A percentile compares a stretch with the other conserved stretches of the same genome.
These are phyloP conservation scores for Microtus oregoni DNA, from an alignment of 2,113 vertebrate genomes.

Conservation along the genomic window DNA sequence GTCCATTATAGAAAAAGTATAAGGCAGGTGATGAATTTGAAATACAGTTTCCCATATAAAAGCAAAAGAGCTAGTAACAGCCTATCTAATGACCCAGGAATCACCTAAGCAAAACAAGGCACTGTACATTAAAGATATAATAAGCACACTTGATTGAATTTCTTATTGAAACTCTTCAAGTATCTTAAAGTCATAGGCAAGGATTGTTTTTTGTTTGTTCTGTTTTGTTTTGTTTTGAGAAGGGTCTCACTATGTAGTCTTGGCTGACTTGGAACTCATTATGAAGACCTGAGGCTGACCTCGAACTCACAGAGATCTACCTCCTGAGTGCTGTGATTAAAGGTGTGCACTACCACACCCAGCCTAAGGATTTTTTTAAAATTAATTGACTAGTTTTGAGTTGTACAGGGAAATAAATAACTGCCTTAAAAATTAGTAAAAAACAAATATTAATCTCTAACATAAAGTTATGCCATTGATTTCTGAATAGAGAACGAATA, in stretches of 20 bases:
- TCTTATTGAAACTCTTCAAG: neutral
- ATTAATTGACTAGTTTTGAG: neutral
- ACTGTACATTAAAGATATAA: neutral
- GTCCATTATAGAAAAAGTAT: neutral
- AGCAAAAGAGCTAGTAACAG: neutral
- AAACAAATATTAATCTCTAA: conserved; percentile 20
- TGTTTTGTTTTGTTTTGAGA: neutral
- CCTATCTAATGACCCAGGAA: neutral
- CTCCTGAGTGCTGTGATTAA: neutral
- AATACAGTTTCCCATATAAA: neutral
- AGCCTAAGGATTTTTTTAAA: neutral
- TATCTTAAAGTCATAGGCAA: neutral
- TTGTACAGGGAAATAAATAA: neutral
- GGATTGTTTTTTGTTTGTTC: neutral
- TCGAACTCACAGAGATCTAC: neutral
- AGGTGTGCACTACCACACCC: neutral
- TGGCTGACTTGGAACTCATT: neutral
- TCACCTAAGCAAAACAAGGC: neutral
- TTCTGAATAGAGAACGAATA: neutral
- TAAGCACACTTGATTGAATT: neutral
- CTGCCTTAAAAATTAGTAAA: neutral
- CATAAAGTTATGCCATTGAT: neutral
- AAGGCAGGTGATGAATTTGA: neutral
- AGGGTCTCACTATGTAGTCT: neutral
- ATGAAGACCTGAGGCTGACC: neutral